Percentiles rank a stretch among this genome's conserved stretches.
Evolutionary conservation across 1,140 invertebrate species (phyloP).

Genomic region (Halictus rubicundus): DNA sequence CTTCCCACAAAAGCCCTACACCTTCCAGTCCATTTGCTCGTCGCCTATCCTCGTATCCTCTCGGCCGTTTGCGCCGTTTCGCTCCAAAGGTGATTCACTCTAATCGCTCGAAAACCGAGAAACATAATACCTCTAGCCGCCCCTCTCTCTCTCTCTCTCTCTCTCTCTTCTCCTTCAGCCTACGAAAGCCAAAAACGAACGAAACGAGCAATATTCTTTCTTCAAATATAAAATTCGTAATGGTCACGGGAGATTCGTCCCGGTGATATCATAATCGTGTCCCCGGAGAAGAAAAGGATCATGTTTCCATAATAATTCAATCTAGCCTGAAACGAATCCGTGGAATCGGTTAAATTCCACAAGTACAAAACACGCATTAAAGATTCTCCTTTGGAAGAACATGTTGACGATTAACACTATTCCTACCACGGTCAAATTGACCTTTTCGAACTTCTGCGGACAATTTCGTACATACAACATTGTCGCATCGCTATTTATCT

Average conservation of each 20-base stretch:
- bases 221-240: neutral
- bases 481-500: too few relatives aligned
- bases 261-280: conserved; percentile 5
- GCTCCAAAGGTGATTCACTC: neutral
- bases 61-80: neutral
- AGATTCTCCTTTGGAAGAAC: too few relatives aligned
- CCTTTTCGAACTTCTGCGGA: too few relatives aligned
- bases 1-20: conserved; percentile 58
- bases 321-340: neutral
- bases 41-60: neutral
- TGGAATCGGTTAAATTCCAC: neutral
- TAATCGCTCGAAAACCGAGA: neutral
- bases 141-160: neutral
- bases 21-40: conserved; percentile 71
- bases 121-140: neutral
- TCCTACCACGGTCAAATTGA: too few relatives aligned
- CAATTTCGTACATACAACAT: too few relatives aligned
- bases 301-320: neutral
- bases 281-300: neutral
- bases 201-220: neutral
- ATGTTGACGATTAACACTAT: too few relatives aligned
- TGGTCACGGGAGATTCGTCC: neutral
- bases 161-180: neutral
- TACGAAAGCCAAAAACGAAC: neutral
- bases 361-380: neutral